Evolutionary conservation across 2,888 invertebrate species (phyloP).

Genomic region (Cheilosia soror): DNA sequence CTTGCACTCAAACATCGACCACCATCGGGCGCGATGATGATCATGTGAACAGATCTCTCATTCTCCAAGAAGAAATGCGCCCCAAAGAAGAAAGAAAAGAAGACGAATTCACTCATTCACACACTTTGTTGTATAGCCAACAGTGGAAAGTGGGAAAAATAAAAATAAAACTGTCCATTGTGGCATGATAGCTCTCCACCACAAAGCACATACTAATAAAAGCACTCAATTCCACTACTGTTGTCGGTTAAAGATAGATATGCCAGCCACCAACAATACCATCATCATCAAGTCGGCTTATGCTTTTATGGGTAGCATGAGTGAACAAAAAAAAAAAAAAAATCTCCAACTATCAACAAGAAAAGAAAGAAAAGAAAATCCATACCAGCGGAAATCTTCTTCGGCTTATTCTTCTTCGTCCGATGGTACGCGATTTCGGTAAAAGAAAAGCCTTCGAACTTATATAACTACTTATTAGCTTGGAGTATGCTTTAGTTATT

Average conservation of each 20-base stretch:
- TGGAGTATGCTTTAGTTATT: slow-evolving; percentile 83
- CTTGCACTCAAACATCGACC: slow-evolving; percentile 41
- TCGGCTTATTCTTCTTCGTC: slow-evolving; percentile 75
- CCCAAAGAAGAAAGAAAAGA: slow-evolving; percentile 31
- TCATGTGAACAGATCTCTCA: slow-evolving; percentile 58
- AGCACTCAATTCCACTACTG: slow-evolving; percentile 73
- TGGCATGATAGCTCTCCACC: slow-evolving; percentile 39
- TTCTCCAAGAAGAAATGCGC: slow-evolving; percentile 38
- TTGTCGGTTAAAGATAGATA: slow-evolving; percentile 53
- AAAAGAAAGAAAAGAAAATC: slow-evolving; percentile 73
- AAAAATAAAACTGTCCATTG: slow-evolving; percentile 36
- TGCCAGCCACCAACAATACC: slow-evolving; percentile 62
- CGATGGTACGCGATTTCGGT: slow-evolving; percentile 65
- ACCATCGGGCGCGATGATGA: slow-evolving; percentile 13
- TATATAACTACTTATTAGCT: slow-evolving; percentile 83
- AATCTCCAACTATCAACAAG: slow-evolving; percentile 43
- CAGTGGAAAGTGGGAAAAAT: slow-evolving; percentile 54
- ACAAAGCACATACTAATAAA: slow-evolving; percentile 56
- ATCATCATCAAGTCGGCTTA: slow-evolving; percentile 67
- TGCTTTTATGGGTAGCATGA: slow-evolving; percentile 70
- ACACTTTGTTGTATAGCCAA: slow-evolving; percentile 7
- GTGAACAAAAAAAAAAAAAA: slow-evolving; percentile 43
- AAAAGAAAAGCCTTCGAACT: slow-evolving; percentile 81
- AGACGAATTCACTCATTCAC: slow-evolving; percentile 66
- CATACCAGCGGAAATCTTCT: slow-evolving; percentile 71